phyloP scores from a whole-genome alignment of 2,113 vertebrate genomes.

The Actenoides hombroni region DNA sequence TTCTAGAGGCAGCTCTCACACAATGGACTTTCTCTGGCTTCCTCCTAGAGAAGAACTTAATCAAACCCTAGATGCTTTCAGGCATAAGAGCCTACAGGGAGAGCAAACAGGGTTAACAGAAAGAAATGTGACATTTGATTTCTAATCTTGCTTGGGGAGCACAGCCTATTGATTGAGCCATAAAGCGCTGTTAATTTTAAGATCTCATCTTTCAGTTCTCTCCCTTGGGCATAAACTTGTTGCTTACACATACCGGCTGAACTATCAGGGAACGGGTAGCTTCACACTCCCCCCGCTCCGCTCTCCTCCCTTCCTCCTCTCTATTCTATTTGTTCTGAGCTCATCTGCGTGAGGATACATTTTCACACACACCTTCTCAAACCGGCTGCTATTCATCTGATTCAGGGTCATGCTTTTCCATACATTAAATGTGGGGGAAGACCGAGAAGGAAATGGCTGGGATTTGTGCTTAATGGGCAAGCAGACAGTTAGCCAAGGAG shows the following conservation, averaged over 20 bases:
- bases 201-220: conserved; percentile 28
- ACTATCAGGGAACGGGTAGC: neutral
- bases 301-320: neutral
- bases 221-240: conserved; percentile 41
- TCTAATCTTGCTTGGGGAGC: conserved; percentile 24
- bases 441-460: conserved; percentile 20
- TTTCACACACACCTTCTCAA: conserved; percentile 64
- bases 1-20: neutral
- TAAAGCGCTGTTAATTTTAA: conserved; percentile 53
- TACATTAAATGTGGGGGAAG: conserved; percentile 42
- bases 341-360: conserved; percentile 56
- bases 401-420: conserved; percentile 59
- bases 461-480: conserved; percentile 56
- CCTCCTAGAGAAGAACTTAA: conserved; percentile 15
- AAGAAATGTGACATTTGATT: conserved; percentile 35
- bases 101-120: neutral
- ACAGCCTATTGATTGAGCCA: conserved; percentile 32
- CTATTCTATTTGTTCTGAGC: conserved; percentile 60
- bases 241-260: conserved; percentile 25
- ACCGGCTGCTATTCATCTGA: conserved; percentile 39
- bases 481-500: conserved; percentile 45
- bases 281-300: neutral
- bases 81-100: conserved; percentile 18
- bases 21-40: neutral
- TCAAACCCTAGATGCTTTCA: conserved; percentile 28